Evolutionary conservation across 2,113 vertebrate genomes (phyloP).

Genomic region (Phoenicopterus ruber): DNA sequence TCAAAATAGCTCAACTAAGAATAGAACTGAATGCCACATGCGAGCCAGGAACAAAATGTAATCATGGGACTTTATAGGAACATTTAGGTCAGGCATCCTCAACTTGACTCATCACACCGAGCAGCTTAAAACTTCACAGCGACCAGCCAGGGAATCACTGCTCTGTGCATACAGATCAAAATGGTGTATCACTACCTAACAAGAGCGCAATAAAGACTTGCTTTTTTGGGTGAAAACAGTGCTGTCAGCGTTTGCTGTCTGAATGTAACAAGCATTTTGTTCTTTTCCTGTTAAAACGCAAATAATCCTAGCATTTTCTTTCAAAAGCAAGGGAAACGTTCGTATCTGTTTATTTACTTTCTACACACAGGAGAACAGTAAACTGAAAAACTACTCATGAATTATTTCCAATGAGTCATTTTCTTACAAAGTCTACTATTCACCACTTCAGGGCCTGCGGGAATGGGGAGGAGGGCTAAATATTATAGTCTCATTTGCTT

Average conservation of each 20-base stretch:
- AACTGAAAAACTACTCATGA: slow-evolving; percentile 15
- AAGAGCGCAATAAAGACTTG: background rate
- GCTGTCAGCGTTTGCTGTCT: slow-evolving; percentile 5
- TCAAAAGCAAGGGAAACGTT: slow-evolving; percentile 24
- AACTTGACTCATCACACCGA: slow-evolving; percentile 27
- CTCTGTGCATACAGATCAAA: slow-evolving; percentile 26
- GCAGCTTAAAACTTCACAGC: slow-evolving; percentile 7
- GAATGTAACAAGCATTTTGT: slow-evolving; percentile 17
- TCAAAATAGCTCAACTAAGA: slow-evolving; percentile 55
- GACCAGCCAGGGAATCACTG: background rate
- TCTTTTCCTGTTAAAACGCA: slow-evolving; percentile 19
- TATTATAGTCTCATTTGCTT: background rate
- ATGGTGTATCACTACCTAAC: background rate
- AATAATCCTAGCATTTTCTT: background rate
- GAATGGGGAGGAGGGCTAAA: background rate
- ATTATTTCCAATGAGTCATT: slow-evolving; percentile 60
- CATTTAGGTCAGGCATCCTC: slow-evolving; percentile 62
- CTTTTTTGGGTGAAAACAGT: background rate
- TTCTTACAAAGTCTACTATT: slow-evolving; percentile 27
- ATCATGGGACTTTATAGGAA: slow-evolving; percentile 55
- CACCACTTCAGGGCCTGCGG: background rate
- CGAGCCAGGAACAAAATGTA: slow-evolving; percentile 59
- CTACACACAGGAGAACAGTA: background rate
- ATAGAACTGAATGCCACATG: slow-evolving; percentile 51
- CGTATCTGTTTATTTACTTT: slow-evolving; percentile 43